Percentiles rank a stretch among this genome's conserved stretches.
These are phyloP conservation scores for Drosophila mercatorum DNA, from an alignment of 2,888 invertebrate species.

Conservation along the genomic window DNA sequence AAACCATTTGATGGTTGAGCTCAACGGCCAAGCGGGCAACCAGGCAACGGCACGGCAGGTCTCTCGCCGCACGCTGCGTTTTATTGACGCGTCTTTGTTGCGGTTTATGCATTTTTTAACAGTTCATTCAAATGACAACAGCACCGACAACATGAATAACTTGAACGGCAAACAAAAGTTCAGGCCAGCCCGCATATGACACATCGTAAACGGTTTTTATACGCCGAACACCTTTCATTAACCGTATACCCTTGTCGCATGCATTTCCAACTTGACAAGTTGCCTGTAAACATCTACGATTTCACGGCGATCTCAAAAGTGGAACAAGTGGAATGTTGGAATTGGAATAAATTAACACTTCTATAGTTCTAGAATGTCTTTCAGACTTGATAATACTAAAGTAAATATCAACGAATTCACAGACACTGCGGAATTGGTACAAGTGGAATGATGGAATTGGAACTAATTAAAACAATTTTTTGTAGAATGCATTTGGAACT, in stretches of 20 bases:
- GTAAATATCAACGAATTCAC: too few relatives aligned
- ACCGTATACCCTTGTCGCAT: not conserved
- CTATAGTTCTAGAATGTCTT: not conserved
- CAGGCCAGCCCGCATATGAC: conserved; percentile 72
- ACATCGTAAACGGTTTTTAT: conserved; percentile 62
- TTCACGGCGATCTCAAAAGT: too few relatives aligned
- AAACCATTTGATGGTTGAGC: conserved; percentile 51
- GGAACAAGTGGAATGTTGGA: not conserved
- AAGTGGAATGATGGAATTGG: not conserved
- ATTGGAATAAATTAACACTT: not conserved
- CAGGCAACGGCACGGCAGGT: not conserved
- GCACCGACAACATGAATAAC: conserved; percentile 14
- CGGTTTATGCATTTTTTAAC: conserved; percentile 43
- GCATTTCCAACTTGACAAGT: not conserved
- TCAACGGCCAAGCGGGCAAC: not conserved
- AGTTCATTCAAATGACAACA: conserved; percentile 42
- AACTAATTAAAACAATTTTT: not conserved
- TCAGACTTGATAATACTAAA: too few relatives aligned
- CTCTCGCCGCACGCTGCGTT: conserved; percentile 40
- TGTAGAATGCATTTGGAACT: not conserved
- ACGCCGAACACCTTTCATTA: conserved; percentile 13
- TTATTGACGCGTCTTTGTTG: conserved; percentile 59
- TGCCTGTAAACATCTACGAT: not conserved
- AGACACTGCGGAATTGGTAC: not conserved
- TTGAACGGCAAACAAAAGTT: conserved; percentile 9